Conservation (phyloP, 2,797 vertebrate genomes). For the Squalus acanthias region DNA sequence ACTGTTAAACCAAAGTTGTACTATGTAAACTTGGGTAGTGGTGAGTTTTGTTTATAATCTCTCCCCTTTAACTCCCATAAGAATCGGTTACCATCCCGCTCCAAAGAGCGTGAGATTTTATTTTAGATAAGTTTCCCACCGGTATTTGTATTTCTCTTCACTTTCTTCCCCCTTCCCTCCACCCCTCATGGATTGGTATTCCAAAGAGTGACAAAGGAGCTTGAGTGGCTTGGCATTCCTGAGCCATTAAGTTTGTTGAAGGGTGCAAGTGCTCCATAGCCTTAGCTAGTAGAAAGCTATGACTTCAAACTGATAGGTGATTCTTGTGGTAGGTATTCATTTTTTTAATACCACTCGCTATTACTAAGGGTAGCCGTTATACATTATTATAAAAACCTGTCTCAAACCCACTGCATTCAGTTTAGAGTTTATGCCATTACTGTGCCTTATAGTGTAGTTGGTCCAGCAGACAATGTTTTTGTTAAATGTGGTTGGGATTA, state of each 20-base stretch:
- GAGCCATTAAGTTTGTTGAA: not conserved
- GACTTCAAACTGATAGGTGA: not conserved
- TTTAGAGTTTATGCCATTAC: conserved; percentile 19
- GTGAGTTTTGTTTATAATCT: conserved; percentile 21
- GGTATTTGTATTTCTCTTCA: not conserved
- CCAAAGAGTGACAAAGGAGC: not conserved
- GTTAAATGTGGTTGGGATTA: conserved; percentile 27
- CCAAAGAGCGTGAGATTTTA: not conserved
- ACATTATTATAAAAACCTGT: not conserved
- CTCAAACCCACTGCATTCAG: conserved; percentile 10
- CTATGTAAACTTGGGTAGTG: conserved; percentile 9
- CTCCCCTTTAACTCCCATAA: not conserved
- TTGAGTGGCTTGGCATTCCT: not conserved
- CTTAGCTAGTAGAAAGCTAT: not conserved
- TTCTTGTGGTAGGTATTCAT: not conserved
- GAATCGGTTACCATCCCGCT: not conserved
- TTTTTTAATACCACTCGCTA: not conserved
- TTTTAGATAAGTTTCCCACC: not conserved
- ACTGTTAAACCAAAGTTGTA: conserved; percentile 30
- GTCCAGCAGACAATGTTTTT: conserved; percentile 28
- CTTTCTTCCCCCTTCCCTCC: no score
- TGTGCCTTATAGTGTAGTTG: conserved; percentile 36
- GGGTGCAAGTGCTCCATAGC: not conserved
- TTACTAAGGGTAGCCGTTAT: not conserved
- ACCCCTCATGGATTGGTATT: not conserved